Conservation (phyloP, 2,797 vertebrate species). For the Microtus agrestis region DNA sequence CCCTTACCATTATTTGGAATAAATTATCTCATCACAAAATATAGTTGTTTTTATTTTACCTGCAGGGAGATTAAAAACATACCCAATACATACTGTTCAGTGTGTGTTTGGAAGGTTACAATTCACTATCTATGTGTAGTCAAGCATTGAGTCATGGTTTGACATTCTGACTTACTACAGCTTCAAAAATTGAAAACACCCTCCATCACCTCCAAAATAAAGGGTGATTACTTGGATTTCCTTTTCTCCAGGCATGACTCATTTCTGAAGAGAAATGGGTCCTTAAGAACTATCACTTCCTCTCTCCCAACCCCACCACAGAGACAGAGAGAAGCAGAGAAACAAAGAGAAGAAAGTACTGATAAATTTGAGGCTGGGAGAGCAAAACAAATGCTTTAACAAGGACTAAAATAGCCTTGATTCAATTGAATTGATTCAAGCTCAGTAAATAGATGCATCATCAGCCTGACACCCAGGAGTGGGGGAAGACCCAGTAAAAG, state of each 20-base stretch:
- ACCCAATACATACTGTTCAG: not conserved
- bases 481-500: conserved; percentile 31
- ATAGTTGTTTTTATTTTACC: not conserved
- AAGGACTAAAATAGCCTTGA: not conserved
- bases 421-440: not conserved
- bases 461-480: conserved; percentile 1
- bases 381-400: conserved; percentile 29
- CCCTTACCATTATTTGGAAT: not conserved
- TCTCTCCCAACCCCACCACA: not conserved
- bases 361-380: not conserved
- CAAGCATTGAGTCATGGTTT: not conserved
- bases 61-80: not conserved
- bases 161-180: not conserved
- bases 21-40: not conserved
- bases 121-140: not conserved
- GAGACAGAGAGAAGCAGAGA: not conserved
- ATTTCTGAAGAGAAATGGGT: conserved; percentile 13
- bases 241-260: not conserved
- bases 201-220: not conserved
- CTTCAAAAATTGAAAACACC: not conserved
- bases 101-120: not conserved
- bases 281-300: not conserved
- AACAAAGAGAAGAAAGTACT: not conserved
- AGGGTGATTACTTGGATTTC: not conserved
- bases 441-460: conserved; percentile 2